Evolutionary conservation across 2,888 invertebrate species (phyloP), one percentile per base, ranked within the genome.

Genomic region (Volucella inflata): DNA sequence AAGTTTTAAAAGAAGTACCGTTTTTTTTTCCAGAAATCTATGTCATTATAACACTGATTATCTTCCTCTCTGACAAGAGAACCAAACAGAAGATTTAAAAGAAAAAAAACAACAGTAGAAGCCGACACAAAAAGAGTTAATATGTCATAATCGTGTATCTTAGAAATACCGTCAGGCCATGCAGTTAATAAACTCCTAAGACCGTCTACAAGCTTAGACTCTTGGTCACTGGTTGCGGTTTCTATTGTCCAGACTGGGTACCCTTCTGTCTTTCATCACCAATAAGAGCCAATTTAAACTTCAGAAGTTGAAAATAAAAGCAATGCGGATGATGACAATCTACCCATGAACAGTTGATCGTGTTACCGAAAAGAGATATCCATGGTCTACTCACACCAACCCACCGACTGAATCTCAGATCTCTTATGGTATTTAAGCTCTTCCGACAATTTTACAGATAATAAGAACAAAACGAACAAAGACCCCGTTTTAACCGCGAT

Each of bases 11-110:
- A 57, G 57, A 65, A 48, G 48, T 65, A 65, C 75, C 75, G 75
- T 65, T 75, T 50, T 42, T 57, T 75, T 50, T 42, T 57, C 65
- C 65, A 65, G 55, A 75, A 65, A 40, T 77, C 53, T 62, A 36
- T 68, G 76, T 53, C 53, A 77, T 53, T 68, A 68, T 68, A 38
- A 59, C 59, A 51, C 42, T 59, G 50, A 67, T 76, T 50, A 75
- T 75, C 55, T 42, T 48, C 46, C 40, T 17, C 38, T 11, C 38
- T 30, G 30, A 30, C 30, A 51, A 14, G 64, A 65, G 21, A 46
- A 64, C 1, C 42, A 55, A 53, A 53, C 30, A 64, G 53, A 53
- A 55, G 12, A 44, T 8, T 4, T 14, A 16, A 40, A 14, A 40
- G 14, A 48, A 30, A 30, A 30, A 44, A 10, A n/a, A 59, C 11